Base-by-base conservation (phyloP, 1,140 invertebrate genomes). In the Solenopsis invicta region DNA sequence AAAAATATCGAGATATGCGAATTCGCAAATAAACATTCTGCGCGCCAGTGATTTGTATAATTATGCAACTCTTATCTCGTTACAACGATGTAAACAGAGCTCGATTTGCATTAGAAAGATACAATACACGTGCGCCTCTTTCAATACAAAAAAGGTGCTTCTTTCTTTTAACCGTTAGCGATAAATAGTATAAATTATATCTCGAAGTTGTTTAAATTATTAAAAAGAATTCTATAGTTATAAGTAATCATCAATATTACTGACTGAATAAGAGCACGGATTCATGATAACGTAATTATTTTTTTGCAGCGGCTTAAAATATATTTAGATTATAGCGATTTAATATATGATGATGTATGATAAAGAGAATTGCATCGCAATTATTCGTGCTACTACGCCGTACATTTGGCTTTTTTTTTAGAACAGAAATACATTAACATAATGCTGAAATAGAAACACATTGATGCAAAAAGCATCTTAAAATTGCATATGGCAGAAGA, bases 41-140 rank as follows among this genome's bases (percentile, higher is more conserved):
- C n/a, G 16, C 54, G 29, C 54, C 3, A 45, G 12, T 29, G 50
- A 81, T 69, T 54, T 37, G 12, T 56, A 16, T 61, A 82, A 82
- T 82, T 82, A 82, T 75, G 54, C 37, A 84, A 84, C 69, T n/a
- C 34, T 71, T 71, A 71, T 81, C 50, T 71, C 13, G 34, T 81
- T 56, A 54, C 4, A 4, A 69, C 18, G 41, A 74, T 41, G 29
- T 50, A 74, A 82, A 72, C 13, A 59, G 66, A 84, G 8, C 52
- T 18, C 9, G 41, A 74, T 74, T 21, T 37, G 18, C 13, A 75
- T 61, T 16, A 71, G 1, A 34, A 29, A 61, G 48, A 34, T 45
- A 81, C 5, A 6, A 3, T 29, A 69, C 12, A n/a, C n/a, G 12
- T 16, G 3, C 29, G 13, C 4, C 16, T 34, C 64, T 66, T 66